Evolutionary conservation across 2,113 vertebrate genomes (phyloP), one percentile per base, ranked within the genome.

Genomic region (Lutjanus erythropterus): DNA sequence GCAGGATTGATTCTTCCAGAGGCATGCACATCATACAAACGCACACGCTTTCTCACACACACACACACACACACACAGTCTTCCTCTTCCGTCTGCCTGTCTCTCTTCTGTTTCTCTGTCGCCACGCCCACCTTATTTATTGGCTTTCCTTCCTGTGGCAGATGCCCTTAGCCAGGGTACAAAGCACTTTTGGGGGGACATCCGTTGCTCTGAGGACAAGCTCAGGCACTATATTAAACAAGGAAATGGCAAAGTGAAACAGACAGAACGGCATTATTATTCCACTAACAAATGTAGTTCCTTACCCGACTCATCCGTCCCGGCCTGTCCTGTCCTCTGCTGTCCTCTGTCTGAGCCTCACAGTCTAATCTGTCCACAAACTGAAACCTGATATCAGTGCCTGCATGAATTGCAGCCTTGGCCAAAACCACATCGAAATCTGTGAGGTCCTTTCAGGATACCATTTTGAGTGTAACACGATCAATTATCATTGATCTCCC

Each of bases 221-320:
- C 66, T 72, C 71, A 9, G 64, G 62, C 74, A 74, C n/a, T 79
- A 29, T 78, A 80, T 88, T 78, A 90, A 82, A 80, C 79, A 65
- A 41, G 35, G 46, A 79, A 86, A 86, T 81, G 82, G 37, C 76
- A 77, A 83, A 89, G 68, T 79, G 84, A 88, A 86, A 75, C 71
- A 80, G 68, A 86, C 81, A 86, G 64, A 77, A 59, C 61, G 41
- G 47, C 83, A 88, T 89, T 90, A 77, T 82, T 81, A 90, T 91
- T 89, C 85, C 39, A 58, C 81, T 56, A 80, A 75, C 73, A 88
- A 85, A 85, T 80, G 62, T 72, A 80, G 74, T 60, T 79, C 68
- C 53, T 62, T 44, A 41, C 27, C 72, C 33, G 9, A 55, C 55
- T 80, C 74, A 60, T 83, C 61, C 27, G 52, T 74, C 78, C 72